Conservation (phyloP, 2,888 invertebrate genomes). For the Unio delphinus region DNA sequence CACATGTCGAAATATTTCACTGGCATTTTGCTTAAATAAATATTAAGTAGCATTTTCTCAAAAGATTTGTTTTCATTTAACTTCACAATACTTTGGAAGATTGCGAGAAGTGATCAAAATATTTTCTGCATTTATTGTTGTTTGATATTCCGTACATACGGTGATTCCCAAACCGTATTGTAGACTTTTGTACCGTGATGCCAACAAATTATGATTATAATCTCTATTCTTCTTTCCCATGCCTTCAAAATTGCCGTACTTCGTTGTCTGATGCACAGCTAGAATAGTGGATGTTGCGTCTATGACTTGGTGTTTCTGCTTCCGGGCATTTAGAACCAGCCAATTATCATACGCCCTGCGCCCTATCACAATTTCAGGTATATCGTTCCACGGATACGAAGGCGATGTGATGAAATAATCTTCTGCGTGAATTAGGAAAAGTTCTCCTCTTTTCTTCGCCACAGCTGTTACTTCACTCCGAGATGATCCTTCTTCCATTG, state of each 20-base stretch:
- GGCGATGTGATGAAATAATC: slow-evolving; percentile 58
- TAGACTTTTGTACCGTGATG: slow-evolving; percentile 37
- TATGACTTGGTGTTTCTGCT: slow-evolving; percentile 41
- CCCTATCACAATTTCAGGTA: slow-evolving; percentile 61
- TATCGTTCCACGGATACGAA: slow-evolving; percentile 52
- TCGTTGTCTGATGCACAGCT: slow-evolving; percentile 60
- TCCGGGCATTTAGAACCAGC: slow-evolving; percentile 52
- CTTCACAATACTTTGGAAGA: too few species aligned
- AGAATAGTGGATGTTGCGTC: slow-evolving; percentile 53
- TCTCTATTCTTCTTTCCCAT: slow-evolving; percentile 37
- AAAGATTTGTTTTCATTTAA: too few species aligned
- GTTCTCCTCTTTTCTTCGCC: slow-evolving; percentile 39
- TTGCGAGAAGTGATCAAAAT: too few species aligned
- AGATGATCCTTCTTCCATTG: slow-evolving; percentile 32
- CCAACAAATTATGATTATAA: slow-evolving; percentile 50
- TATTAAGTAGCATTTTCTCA: too few species aligned
- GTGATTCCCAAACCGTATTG: slow-evolving; percentile 48
- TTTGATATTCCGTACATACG: slow-evolving; percentile 37
- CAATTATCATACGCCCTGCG: slow-evolving; percentile 62
- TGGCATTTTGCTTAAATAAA: too few species aligned
- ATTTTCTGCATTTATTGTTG: not conserved
- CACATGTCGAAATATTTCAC: too few species aligned
- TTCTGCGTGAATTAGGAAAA: slow-evolving; percentile 53
- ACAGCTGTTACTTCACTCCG: slow-evolving; percentile 29
- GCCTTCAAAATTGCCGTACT: slow-evolving; percentile 53